Base-by-base conservation (phyloP, 2,113 vertebrate species). In the Podarcis raffonei region DNA sequence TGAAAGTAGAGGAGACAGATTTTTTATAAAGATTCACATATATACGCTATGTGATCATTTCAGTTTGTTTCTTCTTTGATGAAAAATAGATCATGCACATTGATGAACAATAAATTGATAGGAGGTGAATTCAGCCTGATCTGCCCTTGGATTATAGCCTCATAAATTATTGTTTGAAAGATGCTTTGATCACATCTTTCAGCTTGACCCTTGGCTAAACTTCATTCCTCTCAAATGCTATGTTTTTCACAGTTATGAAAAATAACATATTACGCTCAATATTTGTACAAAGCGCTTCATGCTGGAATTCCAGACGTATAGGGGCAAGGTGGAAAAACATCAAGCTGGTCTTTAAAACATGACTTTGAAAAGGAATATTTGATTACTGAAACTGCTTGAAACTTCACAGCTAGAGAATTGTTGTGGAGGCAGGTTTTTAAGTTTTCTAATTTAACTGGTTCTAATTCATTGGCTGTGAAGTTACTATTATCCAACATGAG, bases 31-130 rank as follows among this genome's bases (percentile, higher is more conserved):
- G 35, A 11, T 22, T 35, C 66, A 48, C 39, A n/a, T 83, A 48
- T 71, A 71, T 71, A 23, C 8, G 32, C 42, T 48, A 48, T 48
- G 11, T 4, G 89, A 22, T 53, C 86, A 85, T 89, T 81, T 22
- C 12, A 27, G 11, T 69, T 0, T 72, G 59, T 35, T 91, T 92
- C 79, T 85, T 83, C 37, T 27, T 66, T 83, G 74, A 74, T 82
- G 30, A 18, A 81, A 90, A 83, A 91, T 39, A 9, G 5, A 59
- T 7, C 27, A 75, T 87, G 42, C 39, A 86, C 13, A 72, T 89
- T 71, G 42, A 82, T 80, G 13, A 90, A 89, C 32, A 77, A 71
- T 86, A 91, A 53, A 86, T 48, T 53, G 25, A 66, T 76, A 76
- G 62, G 30, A 78, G 39, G 25, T 83, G 3, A 11, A 12, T 79